These are phyloP conservation scores for Tuberolachnus salignus DNA, from an alignment of 2,888 invertebrate species.

Conservation along the genomic window DNA sequence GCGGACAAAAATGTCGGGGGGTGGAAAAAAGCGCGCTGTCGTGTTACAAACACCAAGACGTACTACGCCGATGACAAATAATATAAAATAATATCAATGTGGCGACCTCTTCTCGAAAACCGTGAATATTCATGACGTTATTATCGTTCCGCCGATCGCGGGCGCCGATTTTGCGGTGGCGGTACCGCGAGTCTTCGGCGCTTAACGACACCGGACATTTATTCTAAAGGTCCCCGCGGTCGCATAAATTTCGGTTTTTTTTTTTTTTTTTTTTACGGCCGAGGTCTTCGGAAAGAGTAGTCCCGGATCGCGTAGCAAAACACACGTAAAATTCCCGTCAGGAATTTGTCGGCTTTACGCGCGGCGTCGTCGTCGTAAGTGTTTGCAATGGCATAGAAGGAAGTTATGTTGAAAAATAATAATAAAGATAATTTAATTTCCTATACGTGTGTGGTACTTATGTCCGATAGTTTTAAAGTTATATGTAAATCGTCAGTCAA, in stretches of 20 bases:
- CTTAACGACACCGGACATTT: slow-evolving; percentile 41
- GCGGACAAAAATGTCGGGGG: neutral
- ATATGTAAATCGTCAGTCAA: too few relatives aligned
- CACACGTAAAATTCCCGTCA: too few relatives aligned
- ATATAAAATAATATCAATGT: too few relatives aligned
- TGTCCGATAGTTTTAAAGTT: too few relatives aligned
- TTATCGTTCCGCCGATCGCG: slow-evolving; percentile 24
- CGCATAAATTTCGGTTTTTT: slow-evolving; percentile 7
- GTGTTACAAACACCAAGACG: neutral
- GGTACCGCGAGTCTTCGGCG: slow-evolving; percentile 10
- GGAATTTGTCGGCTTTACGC: too few relatives aligned
- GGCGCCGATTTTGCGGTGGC: neutral
- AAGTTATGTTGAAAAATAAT: too few relatives aligned
- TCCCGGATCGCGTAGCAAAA: neutral
- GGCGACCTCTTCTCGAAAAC: neutral
- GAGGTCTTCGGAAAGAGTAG: neutral
- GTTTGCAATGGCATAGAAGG: too few relatives aligned
- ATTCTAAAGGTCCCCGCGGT: slow-evolving; percentile 17
- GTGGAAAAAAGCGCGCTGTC: too few relatives aligned
- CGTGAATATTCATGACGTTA: slow-evolving; percentile 39
- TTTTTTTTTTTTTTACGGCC: neutral
- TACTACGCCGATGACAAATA: neutral
- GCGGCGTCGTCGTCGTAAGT: too few relatives aligned
- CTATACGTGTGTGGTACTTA: too few relatives aligned
- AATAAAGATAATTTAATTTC: too few relatives aligned